Evolutionary conservation across 1,140 invertebrate species (phyloP).

Genomic region (Drosophila bifasciata): DNA sequence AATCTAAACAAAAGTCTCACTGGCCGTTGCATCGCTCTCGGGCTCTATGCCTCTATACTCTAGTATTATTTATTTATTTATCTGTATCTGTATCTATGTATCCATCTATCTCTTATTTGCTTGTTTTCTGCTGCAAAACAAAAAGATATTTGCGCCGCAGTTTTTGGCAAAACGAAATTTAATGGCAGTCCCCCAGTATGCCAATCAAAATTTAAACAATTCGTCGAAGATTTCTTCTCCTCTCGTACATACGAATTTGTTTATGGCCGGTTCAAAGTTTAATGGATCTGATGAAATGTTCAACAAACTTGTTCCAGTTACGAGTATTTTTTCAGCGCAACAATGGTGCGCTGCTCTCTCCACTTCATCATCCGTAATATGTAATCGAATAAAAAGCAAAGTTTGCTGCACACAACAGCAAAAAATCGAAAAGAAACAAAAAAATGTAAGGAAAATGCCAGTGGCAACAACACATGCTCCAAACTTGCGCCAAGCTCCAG

Average conservation of each 20-base stretch:
- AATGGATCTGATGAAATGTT: slow-evolving; percentile 31
- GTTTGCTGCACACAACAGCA: slow-evolving; percentile 5
- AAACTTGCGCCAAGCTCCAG: slow-evolving; percentile 53
- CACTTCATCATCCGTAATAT: slow-evolving; percentile 24
- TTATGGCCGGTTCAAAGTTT: slow-evolving; percentile 42
- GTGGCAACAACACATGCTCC: slow-evolving; percentile 30
- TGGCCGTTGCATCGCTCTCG: slow-evolving; percentile 14
- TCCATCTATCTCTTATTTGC: slow-evolving; percentile 22
- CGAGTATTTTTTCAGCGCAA: slow-evolving; percentile 24
- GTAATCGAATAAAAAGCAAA: slow-evolving; percentile 33
- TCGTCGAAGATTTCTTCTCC: slow-evolving; percentile 26
- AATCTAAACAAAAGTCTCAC: slow-evolving; percentile 40
- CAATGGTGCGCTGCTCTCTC: slow-evolving; percentile 1
- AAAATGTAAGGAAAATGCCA: slow-evolving; percentile 13
- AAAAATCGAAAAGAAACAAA: slow-evolving; percentile 3
- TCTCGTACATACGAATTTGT: slow-evolving; percentile 24
- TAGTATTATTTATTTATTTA: slow-evolving; percentile 52
- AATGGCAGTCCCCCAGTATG: slow-evolving; percentile 12
- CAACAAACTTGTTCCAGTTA: slow-evolving; percentile 2
- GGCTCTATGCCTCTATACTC: slow-evolving; percentile 22
- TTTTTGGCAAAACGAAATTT: slow-evolving; percentile 35
- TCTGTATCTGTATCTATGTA: slow-evolving; percentile 19
- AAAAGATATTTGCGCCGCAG: slow-evolving; percentile 42
- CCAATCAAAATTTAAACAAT: slow-evolving; percentile 41
- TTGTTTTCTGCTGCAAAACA: slow-evolving; percentile 10